These are phyloP conservation scores for Pollenia griseotomentosa DNA, from an alignment of 2,888 invertebrate genomes.

Conservation along the genomic window DNA sequence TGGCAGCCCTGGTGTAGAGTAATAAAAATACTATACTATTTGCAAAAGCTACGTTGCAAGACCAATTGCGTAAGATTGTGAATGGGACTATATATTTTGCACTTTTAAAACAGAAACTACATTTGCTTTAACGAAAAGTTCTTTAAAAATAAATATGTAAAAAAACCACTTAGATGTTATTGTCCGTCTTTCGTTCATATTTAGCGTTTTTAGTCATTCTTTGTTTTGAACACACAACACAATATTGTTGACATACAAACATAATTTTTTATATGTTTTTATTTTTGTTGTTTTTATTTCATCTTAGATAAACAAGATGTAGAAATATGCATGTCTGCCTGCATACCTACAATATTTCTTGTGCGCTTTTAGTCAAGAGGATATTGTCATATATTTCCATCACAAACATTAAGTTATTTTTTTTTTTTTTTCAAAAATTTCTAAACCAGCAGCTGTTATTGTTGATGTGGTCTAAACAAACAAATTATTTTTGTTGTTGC, in stretches of 20 bases:
- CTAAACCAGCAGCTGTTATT: slow-evolving; percentile 35
- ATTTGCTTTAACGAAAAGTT: background rate
- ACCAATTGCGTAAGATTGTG: too few species aligned
- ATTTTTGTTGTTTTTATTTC: slow-evolving; percentile 9
- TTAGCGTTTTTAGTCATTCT: slow-evolving; percentile 20
- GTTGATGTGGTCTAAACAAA: slow-evolving; percentile 23
- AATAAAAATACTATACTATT: too few species aligned
- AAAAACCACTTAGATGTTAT: slow-evolving; percentile 33
- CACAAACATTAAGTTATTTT: slow-evolving; percentile 29
- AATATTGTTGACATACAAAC: slow-evolving; percentile 59
- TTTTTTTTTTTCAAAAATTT: slow-evolving; percentile 22
- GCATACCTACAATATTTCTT: background rate
- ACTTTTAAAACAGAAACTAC: slow-evolving; percentile 11
- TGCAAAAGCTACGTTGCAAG: too few species aligned
- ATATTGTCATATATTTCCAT: slow-evolving; percentile 54
- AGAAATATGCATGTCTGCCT: background rate
- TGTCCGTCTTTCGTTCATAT: slow-evolving; percentile 19
- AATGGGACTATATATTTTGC: background rate
- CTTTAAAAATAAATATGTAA: background rate
- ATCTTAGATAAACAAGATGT: slow-evolving; percentile 18
- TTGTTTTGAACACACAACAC: slow-evolving; percentile 21
- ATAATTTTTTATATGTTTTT: slow-evolving; percentile 12
- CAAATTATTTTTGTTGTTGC: slow-evolving; percentile 4
- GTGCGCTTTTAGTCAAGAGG: slow-evolving; percentile 47
- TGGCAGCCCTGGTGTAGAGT: too few species aligned